These are phyloP conservation scores for Labia minor DNA, from an alignment of 2,888 invertebrate genomes.

Conservation along the genomic window DNA sequence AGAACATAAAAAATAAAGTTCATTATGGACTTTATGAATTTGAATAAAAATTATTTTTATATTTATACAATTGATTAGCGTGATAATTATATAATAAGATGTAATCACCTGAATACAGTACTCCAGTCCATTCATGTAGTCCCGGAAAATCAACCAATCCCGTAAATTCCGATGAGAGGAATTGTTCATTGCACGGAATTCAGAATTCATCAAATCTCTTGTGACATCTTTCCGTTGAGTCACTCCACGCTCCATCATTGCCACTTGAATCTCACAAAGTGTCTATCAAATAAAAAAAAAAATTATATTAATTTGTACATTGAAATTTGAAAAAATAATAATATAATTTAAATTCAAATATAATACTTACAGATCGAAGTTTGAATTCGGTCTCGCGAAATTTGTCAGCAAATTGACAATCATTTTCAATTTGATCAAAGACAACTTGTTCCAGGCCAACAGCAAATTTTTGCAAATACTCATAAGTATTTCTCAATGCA, in stretches of 20 bases:
- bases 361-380: constrained; percentile 42
- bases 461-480: constrained; percentile 57
- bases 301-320: neutral
- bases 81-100: no score
- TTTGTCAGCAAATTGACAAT: constrained; percentile 38
- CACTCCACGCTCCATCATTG: constrained; percentile 42
- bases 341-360: neutral
- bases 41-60: no score
- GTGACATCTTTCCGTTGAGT: constrained; percentile 39
- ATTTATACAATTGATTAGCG: no score
- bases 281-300: constrained; percentile 37
- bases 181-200: constrained; percentile 34
- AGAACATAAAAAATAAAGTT: no score
- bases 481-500: constrained; percentile 49
- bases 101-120: constrained; percentile 42
- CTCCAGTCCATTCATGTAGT: constrained; percentile 50
- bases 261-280: constrained; percentile 57
- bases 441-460: constrained; percentile 57
- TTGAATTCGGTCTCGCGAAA: constrained; percentile 50
- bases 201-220: constrained; percentile 37
- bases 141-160: constrained; percentile 51
- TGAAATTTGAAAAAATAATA: neutral
- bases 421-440: constrained; percentile 45
- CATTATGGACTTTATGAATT: no score
- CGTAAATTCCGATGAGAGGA: constrained; percentile 41